Percentiles rank a stretch among this genome's conserved stretches.
phyloP scores from a whole-genome alignment of 2,888 invertebrate species.

The Pterobdella sp. region DNA sequence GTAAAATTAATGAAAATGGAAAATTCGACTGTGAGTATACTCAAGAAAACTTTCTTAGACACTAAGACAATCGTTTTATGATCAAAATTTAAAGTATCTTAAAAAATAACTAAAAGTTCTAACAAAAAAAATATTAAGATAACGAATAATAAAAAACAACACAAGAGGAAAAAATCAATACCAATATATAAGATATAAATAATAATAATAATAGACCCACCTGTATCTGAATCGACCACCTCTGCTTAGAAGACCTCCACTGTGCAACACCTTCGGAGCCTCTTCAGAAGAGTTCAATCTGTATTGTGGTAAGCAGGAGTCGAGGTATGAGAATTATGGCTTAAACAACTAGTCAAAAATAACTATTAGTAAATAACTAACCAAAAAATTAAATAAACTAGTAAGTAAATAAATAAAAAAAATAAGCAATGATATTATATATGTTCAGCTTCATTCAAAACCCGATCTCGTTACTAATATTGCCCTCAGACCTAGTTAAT shows the following conservation, averaged over 20 bases:
- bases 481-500: no score
- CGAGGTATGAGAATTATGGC: neutral
- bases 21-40: no score
- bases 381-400: neutral
- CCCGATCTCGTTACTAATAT: no score
- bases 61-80: no score
- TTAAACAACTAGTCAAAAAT: neutral
- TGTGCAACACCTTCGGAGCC: slow-evolving; percentile 72
- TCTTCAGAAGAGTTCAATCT: slow-evolving; percentile 78
- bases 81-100: neutral
- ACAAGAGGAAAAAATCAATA: neutral
- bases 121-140: neutral
- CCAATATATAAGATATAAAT: neutral
- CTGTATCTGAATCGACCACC: slow-evolving; percentile 83
- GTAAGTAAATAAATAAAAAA: no score
- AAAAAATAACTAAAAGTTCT: neutral
- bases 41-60: no score
- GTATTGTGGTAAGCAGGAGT: slow-evolving; percentile 33
- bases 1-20: neutral
- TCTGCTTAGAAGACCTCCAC: slow-evolving; percentile 84
- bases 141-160: neutral
- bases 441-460: no score
- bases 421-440: no score
- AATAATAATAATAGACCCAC: slow-evolving; percentile 40
- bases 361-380: neutral